phyloP scores from a whole-genome alignment of 2,113 vertebrate genomes.

The Callipepla californica region DNA sequence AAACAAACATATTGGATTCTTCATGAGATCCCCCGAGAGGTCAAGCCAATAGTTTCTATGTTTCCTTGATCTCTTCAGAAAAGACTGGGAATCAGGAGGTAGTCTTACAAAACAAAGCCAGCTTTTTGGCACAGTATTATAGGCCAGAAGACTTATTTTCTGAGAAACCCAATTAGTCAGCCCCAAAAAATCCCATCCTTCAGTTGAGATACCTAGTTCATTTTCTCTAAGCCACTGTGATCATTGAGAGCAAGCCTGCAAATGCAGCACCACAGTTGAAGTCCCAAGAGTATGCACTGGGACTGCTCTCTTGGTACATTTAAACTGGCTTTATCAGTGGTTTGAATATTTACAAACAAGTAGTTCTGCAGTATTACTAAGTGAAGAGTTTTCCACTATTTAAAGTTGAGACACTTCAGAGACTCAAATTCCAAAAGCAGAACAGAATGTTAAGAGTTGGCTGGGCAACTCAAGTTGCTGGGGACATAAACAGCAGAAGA shows the following conservation, averaged over 20 bases:
- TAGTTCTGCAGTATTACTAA: not conserved
- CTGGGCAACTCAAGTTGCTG: not conserved
- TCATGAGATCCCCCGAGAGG: not conserved
- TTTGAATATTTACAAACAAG: not conserved
- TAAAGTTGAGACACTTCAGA: not conserved
- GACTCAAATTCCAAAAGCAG: not conserved
- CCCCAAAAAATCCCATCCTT: not conserved
- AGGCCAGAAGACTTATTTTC: not conserved
- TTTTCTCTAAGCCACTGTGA: not conserved
- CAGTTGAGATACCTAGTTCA: fast-evolving
- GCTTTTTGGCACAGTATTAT: not conserved
- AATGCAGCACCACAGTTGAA: not conserved
- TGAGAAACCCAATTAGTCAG: not conserved
- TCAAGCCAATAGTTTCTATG: not conserved
- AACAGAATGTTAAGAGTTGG: not conserved
- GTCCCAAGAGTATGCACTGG: fast-evolving
- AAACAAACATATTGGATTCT: not conserved
- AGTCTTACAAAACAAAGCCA: not conserved
- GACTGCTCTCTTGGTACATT: fast-evolving
- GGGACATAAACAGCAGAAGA: not conserved
- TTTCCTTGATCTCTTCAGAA: not conserved
- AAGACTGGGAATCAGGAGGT: not conserved
- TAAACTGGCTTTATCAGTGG: not conserved
- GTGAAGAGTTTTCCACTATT: not conserved
- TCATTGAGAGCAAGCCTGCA: not conserved